Conservation (phyloP, 2,888 invertebrate genomes). For the Drosophila mulleri region DNA sequence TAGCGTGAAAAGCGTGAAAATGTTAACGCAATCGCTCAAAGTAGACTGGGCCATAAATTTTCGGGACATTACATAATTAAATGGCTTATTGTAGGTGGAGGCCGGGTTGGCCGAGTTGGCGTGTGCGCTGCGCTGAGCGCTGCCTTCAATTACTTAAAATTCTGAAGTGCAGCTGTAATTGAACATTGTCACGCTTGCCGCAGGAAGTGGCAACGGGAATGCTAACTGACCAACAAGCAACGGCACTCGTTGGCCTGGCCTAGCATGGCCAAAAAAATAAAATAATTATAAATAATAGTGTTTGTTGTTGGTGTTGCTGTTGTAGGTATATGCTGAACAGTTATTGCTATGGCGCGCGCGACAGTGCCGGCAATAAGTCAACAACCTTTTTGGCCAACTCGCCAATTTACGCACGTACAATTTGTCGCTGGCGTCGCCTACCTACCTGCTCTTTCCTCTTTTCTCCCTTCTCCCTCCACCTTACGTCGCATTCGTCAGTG, state of each 20-base stretch:
- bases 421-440: constrained; percentile 34
- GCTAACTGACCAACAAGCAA: constrained; percentile 47
- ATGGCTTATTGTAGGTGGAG: constrained; percentile 25
- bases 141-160: constrained; percentile 78
- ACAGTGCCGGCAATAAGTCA: constrained; percentile 64
- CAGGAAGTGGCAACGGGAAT: constrained; percentile 53
- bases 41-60: constrained; percentile 62
- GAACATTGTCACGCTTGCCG: constrained; percentile 73
- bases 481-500: constrained; percentile 17
- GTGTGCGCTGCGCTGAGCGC: constrained; percentile 46
- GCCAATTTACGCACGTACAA: constrained; percentile 77
- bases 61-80: constrained; percentile 75
- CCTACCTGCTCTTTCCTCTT: not conserved
- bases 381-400: constrained; percentile 75
- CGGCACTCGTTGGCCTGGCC: constrained; percentile 44
- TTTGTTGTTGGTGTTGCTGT: constrained; percentile 10
- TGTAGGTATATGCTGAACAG: constrained; percentile 27
- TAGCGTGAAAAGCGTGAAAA: constrained; percentile 70
- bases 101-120: constrained; percentile 43
- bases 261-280: constrained; percentile 39
- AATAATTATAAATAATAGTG: constrained; percentile 18
- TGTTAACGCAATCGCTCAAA: constrained; percentile 58
- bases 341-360: constrained; percentile 37
- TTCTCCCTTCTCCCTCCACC: not conserved
- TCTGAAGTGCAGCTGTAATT: constrained; percentile 74